phyloP scores from a whole-genome alignment of 2,888 invertebrate genomes.

The Melanargia galathea region DNA sequence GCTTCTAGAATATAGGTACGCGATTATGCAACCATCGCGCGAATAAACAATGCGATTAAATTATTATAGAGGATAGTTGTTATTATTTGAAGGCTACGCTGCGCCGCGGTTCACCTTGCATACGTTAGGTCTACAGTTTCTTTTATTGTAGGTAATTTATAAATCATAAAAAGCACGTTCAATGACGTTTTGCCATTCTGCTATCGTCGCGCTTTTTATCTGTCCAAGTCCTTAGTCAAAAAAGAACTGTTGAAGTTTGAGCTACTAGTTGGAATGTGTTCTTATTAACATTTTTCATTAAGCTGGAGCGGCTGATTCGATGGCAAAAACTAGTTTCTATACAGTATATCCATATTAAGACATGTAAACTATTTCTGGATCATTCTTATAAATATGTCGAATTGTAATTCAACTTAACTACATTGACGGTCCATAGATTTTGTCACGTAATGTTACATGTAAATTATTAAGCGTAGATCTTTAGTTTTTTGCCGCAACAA shows the following conservation, averaged over 20 bases:
- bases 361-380: constrained; percentile 38
- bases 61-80: too few species aligned
- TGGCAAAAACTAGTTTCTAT: constrained; percentile 20
- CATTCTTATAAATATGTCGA: constrained; percentile 29
- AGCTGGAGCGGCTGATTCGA: constrained; percentile 11
- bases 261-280: constrained; percentile 19
- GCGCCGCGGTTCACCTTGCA: too few species aligned
- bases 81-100: too few species aligned
- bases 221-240: constrained; percentile 41
- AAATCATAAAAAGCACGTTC: too few species aligned
- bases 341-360: constrained; percentile 28
- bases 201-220: not conserved
- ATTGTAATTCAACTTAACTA: constrained; percentile 11
- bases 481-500: not conserved
- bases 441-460: constrained; percentile 27
- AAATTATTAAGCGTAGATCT: constrained; percentile 9
- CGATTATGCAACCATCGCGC: too few species aligned
- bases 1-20: too few species aligned
- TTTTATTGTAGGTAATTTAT: too few species aligned
- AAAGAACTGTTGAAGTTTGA: constrained; percentile 13
- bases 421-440: constrained; percentile 20
- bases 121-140: too few species aligned
- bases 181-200: too few species aligned
- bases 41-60: too few species aligned
- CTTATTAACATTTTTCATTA: constrained; percentile 23